Evolutionary conservation across 35 echinoderm and acorn worm genomes (phyloP), one percentile per base, ranked within the genome.

Genomic region (Strongylocentrotus purpuratus): DNA sequence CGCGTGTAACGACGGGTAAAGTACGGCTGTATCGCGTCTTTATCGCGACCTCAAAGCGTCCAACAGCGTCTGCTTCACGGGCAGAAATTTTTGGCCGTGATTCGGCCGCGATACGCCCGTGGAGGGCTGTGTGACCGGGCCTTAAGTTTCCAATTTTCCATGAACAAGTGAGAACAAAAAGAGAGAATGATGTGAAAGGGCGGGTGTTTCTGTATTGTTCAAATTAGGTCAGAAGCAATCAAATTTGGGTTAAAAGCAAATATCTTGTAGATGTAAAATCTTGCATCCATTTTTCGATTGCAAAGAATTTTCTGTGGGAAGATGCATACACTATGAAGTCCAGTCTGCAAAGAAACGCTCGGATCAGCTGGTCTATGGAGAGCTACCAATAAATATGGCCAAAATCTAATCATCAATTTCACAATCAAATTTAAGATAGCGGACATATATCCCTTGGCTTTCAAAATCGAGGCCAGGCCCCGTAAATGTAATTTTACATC

Each of bases 321-420:
- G 65, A 78, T 28, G 65, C 20, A 78, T 28, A 28, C n/a, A n/a
- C 50, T 55, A 15, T 78, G 22, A 78, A 28, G 20, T 78, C 25
- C 22, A n/a, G 65, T 78, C 65, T 78, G 1, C 7, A 78, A n/a
- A 78, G 20, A n/a, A n/a, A 78, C n/a, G 5, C 20, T 28, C 7
- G 65, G 65, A 78, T 78, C 65, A 78, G 65, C 65, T 78, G 20
- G 65, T n/a, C 20, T 78, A 18, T 28, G 25, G 25, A 22, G 61
- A 70, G 17, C 1, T 22, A 70, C 22, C 20, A 28, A 78, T 22
- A 78, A 28, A 78, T 22, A 7, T 28, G 7, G 65, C n/a, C 22
- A 28, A 78, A 78, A 78, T 78, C 65, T 78, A 78, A 78, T 78
- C 65, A 78, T n/a, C 65, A 78, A 78, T 78, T 78, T 78, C 65